Percentiles rank a stretch among this genome's conserved stretches.
phyloP scores from a whole-genome alignment of 2,888 invertebrate genomes.

The Hypercompe scribonia region DNA sequence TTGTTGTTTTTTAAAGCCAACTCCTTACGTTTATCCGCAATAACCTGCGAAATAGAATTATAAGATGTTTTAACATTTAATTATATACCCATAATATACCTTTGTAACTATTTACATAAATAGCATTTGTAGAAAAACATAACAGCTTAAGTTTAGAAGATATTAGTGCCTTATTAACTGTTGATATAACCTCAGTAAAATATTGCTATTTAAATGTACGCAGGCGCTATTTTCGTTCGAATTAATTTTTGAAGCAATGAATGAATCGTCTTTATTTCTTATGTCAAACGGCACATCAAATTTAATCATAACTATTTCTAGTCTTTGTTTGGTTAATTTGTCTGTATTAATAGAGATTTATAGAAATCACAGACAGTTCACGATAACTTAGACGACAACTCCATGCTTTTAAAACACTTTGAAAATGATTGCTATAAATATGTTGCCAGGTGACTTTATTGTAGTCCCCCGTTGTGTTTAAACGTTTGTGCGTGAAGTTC shows the following conservation, averaged over 20 bases:
- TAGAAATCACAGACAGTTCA: neutral
- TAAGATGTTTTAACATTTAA: too few species aligned
- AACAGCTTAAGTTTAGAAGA: neutral
- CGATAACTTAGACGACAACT: neutral
- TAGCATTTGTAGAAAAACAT: too few species aligned
- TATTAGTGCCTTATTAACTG: neutral
- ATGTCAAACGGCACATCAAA: neutral
- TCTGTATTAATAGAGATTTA: neutral
- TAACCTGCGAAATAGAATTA: constrained; percentile 35
- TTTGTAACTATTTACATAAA: too few species aligned
- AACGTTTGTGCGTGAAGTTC: too few species aligned
- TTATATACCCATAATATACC: too few species aligned
- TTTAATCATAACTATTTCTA: neutral
- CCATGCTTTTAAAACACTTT: neutral
- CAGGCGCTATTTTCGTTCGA: neutral
- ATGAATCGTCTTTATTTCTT: too few species aligned
- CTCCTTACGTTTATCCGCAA: constrained; percentile 48
- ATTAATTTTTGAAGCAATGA: neutral
- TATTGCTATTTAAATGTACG: neutral
- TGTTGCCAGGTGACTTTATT: neutral
- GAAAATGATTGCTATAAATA: neutral
- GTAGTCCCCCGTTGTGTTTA: too few species aligned
- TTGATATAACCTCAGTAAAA: neutral
- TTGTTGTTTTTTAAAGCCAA: constrained; percentile 20
- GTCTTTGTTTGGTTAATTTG: neutral